Percentiles rank a stretch among this genome's conserved stretches.
These are phyloP conservation scores for Polypterus bichir DNA, from an alignment of 2,113 vertebrate genomes.

Conservation along the genomic window DNA sequence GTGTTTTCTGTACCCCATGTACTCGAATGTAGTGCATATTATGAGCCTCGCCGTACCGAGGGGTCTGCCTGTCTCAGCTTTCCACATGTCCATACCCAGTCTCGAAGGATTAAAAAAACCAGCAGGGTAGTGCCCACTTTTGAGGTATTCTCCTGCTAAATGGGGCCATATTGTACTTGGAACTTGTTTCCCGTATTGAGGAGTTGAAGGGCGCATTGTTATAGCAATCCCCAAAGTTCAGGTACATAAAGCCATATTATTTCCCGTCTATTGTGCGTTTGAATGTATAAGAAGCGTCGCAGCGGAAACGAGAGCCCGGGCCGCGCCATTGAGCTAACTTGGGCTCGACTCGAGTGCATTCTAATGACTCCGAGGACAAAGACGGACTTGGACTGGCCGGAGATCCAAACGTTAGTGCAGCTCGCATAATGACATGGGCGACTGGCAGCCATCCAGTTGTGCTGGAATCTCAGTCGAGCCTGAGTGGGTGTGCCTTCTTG, in stretches of 20 bases:
- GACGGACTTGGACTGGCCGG: not conserved
- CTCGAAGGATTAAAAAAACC: no score
- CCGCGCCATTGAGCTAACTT: constrained; percentile 3
- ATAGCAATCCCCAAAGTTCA: not conserved
- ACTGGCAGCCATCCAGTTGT: no score
- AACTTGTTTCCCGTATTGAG: constrained; percentile 1
- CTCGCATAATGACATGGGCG: no score
- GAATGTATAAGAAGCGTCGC: not conserved
- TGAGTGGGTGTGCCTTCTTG: no score
- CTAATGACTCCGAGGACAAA: not conserved
- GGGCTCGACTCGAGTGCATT: not conserved
- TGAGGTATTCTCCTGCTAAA: not conserved
- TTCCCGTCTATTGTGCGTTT: not conserved
- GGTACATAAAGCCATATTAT: not conserved
- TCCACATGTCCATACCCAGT: no score
- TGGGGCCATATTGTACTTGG: not conserved
- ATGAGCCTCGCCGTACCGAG: no score
- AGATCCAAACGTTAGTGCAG: no score
- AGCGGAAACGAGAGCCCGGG: not conserved
- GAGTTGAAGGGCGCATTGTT: constrained; percentile 4
- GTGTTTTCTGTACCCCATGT: no score
- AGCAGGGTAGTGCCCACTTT: no score
- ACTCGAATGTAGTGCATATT: no score
- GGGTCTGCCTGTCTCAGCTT: no score
- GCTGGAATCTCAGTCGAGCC: no score